Percentiles rank a stretch among this genome's conserved stretches.
These are phyloP conservation scores for Leucozona laternaria DNA, from an alignment of 2,888 invertebrate species.

Conservation along the genomic window DNA sequence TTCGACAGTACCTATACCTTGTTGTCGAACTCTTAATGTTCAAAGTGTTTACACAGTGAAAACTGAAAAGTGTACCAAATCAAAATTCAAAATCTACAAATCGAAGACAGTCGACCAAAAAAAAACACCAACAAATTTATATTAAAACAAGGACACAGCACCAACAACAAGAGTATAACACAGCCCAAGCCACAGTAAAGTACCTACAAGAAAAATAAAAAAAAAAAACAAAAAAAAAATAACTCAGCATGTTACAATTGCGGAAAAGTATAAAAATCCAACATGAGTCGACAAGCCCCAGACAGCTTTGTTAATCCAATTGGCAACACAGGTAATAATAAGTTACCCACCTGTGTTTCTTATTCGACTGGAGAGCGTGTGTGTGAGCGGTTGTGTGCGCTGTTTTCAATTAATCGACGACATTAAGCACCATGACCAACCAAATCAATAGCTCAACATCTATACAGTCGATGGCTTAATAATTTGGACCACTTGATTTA, in stretches of 20 bases:
- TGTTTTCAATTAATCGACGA: conserved; percentile 76
- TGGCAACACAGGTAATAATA: conserved; percentile 76
- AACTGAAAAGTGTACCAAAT: conserved; percentile 65
- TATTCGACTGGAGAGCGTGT: not conserved
- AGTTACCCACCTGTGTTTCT: conserved; percentile 72
- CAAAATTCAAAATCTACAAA: conserved; percentile 75
- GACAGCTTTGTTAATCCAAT: conserved; percentile 76
- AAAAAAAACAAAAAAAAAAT: conserved; percentile 25
- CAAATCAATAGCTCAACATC: conserved; percentile 70
- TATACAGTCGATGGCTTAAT: conserved; percentile 7
- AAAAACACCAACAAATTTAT: not conserved
- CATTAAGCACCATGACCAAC: conserved; percentile 73
- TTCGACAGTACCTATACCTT: conserved; percentile 2
- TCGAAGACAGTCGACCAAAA: conserved; percentile 64
- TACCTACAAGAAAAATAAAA: conserved; percentile 9
- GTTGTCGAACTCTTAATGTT: conserved; percentile 66
- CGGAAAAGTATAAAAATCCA: conserved; percentile 69
- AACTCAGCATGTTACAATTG: conserved; percentile 69
- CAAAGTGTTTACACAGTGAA: conserved; percentile 67
- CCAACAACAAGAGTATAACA: conserved; percentile 24
- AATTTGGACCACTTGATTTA: not conserved
- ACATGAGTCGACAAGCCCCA: conserved; percentile 74
- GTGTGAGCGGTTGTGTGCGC: conserved; percentile 25
- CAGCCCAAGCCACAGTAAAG: conserved; percentile 42
- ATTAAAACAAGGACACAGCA: conserved; percentile 45